Evolutionary conservation across 1,140 invertebrate species (phyloP), one percentile per base, ranked within the genome.

Genomic region (Scaptodrosophila lebanonensis): DNA sequence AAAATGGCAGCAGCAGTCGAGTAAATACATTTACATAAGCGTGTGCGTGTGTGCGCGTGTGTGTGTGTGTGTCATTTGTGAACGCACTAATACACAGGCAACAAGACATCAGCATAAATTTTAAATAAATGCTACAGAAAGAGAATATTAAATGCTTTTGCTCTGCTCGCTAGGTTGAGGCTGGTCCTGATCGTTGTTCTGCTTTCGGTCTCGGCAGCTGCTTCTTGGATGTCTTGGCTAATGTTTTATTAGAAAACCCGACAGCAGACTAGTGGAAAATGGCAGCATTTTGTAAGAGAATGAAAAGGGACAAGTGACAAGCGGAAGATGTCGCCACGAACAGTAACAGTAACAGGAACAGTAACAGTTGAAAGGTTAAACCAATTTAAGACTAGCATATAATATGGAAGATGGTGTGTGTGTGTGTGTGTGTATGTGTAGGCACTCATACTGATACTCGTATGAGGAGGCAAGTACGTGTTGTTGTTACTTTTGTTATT

Each of bases 71-170:
- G 17, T 50, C 36, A 50, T 60, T 51, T 71, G 49, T 36, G 42
- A 27, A 20, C 54, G 12, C 12, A 33, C 27, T 40, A 32, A 44
- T 13, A 38, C 20, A n/a, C 18, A 47, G 44, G 39, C 33, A 58
- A 54, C 57, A 76, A 73, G 68, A 79, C 76, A 79, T 79, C 75
- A 79, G 75, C 75, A 79, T 79, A 79, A 75, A 79, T 79, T 79
- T 79, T 66, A 79, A 75, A 79, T 75, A 79, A 82, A 82, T 70
- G 66, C 69, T 65, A 59, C 47, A 66, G 43, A 79, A 79, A 79
- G 75, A 54, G 75, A 79, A 79, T 79, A 63, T 82, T 75, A 79
- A 82, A 79, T 79, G 75, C 48, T 59, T 54, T 72, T 54, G 47
- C 45, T 63, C 16, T 39, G 38, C 32, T 38, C 33, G 48, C 18